Percentiles rank a stretch among this genome's conserved stretches.
These are phyloP conservation scores for Platorchestia sp. DNA, from an alignment of 1,140 invertebrate genomes.

Conservation along the genomic window DNA sequence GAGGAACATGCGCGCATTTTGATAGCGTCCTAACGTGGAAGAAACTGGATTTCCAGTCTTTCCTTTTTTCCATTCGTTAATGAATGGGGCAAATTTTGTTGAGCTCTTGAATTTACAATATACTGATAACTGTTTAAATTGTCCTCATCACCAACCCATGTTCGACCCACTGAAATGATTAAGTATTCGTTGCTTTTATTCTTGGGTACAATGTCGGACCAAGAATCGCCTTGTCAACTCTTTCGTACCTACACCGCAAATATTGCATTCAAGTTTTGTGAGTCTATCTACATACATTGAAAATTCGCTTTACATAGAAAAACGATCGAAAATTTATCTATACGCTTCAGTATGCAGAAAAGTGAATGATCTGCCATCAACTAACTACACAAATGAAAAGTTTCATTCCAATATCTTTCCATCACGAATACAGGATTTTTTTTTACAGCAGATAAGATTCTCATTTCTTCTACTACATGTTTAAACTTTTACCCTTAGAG, in stretches of 20 bases:
- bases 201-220: too few species aligned
- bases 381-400: not conserved
- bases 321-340: too few species aligned
- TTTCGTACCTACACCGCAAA: too few species aligned
- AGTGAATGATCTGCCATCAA: too few species aligned
- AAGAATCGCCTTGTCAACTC: too few species aligned
- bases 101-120: not conserved
- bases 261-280: too few species aligned
- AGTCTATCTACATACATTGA: too few species aligned
- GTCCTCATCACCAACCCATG: too few species aligned
- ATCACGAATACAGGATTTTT: not conserved
- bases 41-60: not conserved
- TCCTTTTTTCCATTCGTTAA: not conserved
- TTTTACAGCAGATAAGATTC: not conserved
- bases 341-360: too few species aligned
- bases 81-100: not conserved
- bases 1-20: not conserved
- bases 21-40: not conserved
- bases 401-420: not conserved
- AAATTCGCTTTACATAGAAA: too few species aligned
- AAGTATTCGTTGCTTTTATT: too few species aligned
- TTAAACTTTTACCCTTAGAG: not conserved
- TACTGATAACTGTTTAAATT: not conserved
- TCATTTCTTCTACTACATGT: not conserved
- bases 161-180: too few species aligned